These are phyloP conservation scores for Sclerodermus sp. DNA, from an alignment of 2,888 invertebrate species.

Conservation along the genomic window DNA sequence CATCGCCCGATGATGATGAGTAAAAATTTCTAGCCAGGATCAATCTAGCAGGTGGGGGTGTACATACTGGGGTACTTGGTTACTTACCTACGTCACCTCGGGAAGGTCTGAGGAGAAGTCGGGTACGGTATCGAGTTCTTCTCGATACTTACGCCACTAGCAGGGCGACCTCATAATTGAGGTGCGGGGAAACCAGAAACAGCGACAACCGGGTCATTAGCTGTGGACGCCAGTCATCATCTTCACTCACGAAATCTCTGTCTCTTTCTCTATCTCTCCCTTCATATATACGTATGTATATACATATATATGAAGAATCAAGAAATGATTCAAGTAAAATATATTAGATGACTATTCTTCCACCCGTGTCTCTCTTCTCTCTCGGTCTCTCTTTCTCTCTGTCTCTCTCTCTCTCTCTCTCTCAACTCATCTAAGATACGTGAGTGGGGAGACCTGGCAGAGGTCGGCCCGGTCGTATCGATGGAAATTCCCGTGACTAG, in stretches of 20 bases:
- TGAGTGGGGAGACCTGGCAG: conserved; percentile 18
- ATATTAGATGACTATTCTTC: too few relatives aligned
- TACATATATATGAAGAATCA: too few relatives aligned
- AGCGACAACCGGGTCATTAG: conserved; percentile 22
- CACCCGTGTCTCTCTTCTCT: neutral
- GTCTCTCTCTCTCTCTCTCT: neutral
- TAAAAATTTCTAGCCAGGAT: conserved; percentile 24
- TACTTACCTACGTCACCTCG: conserved; percentile 27
- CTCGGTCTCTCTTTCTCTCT: neutral
- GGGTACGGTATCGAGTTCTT: neutral
- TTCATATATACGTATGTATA: too few relatives aligned
- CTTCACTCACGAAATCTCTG: neutral
- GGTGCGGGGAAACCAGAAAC: conserved; percentile 37
- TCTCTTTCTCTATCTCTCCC: neutral
- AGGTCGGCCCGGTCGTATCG: conserved; percentile 31
- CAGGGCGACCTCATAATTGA: conserved; percentile 28
- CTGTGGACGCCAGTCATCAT: conserved; percentile 23
- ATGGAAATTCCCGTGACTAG: conserved; percentile 40
- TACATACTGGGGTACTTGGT: conserved; percentile 29
- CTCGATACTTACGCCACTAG: conserved; percentile 22
- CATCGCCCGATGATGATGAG: conserved; percentile 24
- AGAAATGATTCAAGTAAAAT: too few relatives aligned
- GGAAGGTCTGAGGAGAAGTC: conserved; percentile 38
- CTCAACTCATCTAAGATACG: neutral
- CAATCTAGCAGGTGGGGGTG: conserved; percentile 34